phyloP scores from a whole-genome alignment of 2,797 vertebrate genomes.

The Smutsia temminckii region DNA sequence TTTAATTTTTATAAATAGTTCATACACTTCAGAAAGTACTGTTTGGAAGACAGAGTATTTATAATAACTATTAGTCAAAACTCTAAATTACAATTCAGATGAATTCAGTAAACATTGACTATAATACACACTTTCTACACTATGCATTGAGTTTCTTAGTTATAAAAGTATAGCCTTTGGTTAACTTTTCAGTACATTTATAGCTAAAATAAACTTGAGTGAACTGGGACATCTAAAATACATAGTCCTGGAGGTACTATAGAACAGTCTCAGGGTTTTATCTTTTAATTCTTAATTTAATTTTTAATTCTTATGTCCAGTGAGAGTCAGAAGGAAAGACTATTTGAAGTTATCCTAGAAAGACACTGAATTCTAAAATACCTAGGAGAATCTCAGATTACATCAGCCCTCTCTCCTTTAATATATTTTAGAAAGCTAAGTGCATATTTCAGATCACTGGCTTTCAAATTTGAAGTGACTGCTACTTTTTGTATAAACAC shows the following conservation, averaged over 20 bases:
- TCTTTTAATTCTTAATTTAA: slow-evolving; percentile 26
- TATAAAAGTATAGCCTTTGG: slow-evolving; percentile 22
- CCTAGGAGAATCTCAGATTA: slow-evolving; percentile 63
- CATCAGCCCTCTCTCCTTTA: not conserved
- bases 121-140: not conserved
- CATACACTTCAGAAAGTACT: not conserved
- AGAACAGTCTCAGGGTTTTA: not conserved
- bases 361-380: slow-evolving; percentile 63
- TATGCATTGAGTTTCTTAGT: not conserved
- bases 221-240: not conserved
- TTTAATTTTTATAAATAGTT: slow-evolving; percentile 21
- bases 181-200: slow-evolving; percentile 38
- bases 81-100: not conserved
- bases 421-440: slow-evolving; percentile 55
- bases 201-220: slow-evolving; percentile 41
- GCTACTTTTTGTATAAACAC: slow-evolving; percentile 35
- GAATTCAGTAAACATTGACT: not conserved
- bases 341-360: slow-evolving; percentile 66
- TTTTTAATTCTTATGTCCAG: slow-evolving; percentile 50
- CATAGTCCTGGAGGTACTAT: not conserved
- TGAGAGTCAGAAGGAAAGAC: slow-evolving; percentile 68
- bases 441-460: slow-evolving; percentile 58
- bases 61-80: not conserved
- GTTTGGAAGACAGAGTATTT: not conserved
- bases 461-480: slow-evolving; percentile 57